A percentile compares a stretch with the other conserved stretches of the same genome.
Conservation (phyloP, 2,113 vertebrate species). For the Acanthochromis polyacanthus region DNA sequence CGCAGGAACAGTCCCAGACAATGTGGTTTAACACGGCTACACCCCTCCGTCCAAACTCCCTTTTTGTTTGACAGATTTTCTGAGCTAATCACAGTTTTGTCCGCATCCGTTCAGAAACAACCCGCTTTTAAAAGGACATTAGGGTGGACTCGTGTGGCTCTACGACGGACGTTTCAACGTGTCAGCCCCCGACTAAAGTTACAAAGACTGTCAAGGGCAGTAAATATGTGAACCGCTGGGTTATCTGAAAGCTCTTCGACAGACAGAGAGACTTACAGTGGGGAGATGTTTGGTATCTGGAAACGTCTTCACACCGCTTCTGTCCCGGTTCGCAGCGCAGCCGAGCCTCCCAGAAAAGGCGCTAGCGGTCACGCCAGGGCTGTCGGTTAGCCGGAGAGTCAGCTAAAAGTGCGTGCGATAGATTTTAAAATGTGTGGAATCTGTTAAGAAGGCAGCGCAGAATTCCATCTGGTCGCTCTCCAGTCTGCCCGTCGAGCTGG, state of each 20-base stretch:
- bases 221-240: slow-evolving; percentile 13
- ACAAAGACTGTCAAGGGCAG: slow-evolving; percentile 57
- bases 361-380: slow-evolving; percentile 63
- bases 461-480: slow-evolving; percentile 76
- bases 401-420: slow-evolving; percentile 82
- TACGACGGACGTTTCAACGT: slow-evolving; percentile 11
- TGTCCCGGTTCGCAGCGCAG: slow-evolving; percentile 78
- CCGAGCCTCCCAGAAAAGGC: slow-evolving; percentile 50
- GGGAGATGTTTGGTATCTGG: slow-evolving; percentile 61
- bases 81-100: slow-evolving; percentile 48
- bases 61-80: slow-evolving; percentile 65
- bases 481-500: slow-evolving; percentile 9
- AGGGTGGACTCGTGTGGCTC: rapidly evolving
- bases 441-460: slow-evolving; percentile 76
- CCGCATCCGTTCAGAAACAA: slow-evolving; percentile 10
- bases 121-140: neutral
- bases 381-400: slow-evolving; percentile 78
- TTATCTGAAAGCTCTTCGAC: slow-evolving; percentile 39
- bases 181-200: slow-evolving; percentile 58
- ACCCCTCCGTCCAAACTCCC: slow-evolving; percentile 71
- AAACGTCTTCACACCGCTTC: slow-evolving; percentile 61
- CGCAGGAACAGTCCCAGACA: slow-evolving; percentile 65
- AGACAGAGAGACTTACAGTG: slow-evolving; percentile 72
- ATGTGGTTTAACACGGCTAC: slow-evolving; percentile 71
- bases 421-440: slow-evolving; percentile 79